Evolutionary conservation across 2,797 vertebrate species (phyloP), one percentile per base, ranked within the genome.

Genomic region (Diplodus puntazzo): DNA sequence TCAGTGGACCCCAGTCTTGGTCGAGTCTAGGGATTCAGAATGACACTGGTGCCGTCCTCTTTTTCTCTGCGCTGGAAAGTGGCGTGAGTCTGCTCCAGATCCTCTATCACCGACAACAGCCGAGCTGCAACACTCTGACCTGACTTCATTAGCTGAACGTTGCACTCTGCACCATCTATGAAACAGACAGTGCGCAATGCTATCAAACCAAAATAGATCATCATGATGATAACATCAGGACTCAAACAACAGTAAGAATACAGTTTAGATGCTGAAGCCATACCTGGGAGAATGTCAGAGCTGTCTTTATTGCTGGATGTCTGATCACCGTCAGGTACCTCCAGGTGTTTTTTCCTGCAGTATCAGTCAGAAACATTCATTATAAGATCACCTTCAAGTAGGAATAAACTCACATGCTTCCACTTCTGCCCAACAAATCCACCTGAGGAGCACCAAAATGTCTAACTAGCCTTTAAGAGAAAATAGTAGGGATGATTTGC

Each of bases 1-100:
- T 80, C 57, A 69, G 54, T 54, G 57, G 77, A 79, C 77, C 73
- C 63, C 63, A 75, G 74, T 74, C 25, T 53, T 11, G 30, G 50
- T 34, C 5, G 25, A 53, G 50, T 88, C 92, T 94, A 96, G 58
- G 90, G 87, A 71, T 90, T 88, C 4, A 94, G 86, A 23, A 92
- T 91, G 9, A 94, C 88, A 18, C 76, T 66, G 52, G 84, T 63
- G 46, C 49, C 73, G 25, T 93, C 94, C 61, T 95, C 94, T 68
- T 82, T 87, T 65, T 97, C 96, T 73, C 69, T 88, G 64, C 23
- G 82, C 89, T 94, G 92, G 85, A 96, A 97, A 70, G 95, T 83
- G 48, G 90, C 79, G 2, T 98, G 97, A 77, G 95, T 95, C 57
- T 82, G 82, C 78, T 97, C 96, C 92, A 97, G 91, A 70, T 97